phyloP scores from a whole-genome alignment of 2,797 vertebrate species.

The Brotula barbata region DNA sequence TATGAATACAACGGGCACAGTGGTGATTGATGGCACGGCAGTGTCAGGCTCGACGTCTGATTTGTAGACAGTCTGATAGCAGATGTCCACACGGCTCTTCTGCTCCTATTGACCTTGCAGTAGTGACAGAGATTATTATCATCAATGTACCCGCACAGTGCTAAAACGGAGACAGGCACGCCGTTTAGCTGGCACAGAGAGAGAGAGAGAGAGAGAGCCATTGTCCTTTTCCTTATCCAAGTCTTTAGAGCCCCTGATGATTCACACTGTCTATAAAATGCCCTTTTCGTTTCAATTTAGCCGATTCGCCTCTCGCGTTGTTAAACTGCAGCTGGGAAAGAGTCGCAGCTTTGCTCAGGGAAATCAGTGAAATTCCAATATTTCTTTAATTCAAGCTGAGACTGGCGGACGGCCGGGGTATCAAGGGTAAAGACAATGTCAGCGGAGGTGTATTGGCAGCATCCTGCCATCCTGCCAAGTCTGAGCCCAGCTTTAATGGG shows the following conservation, averaged over 20 bases:
- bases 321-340: conserved; percentile 52
- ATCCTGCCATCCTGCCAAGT: conserved; percentile 65
- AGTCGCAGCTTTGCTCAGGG: conserved; percentile 44
- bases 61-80: conserved; percentile 1
- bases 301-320: conserved; percentile 51
- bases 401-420: conserved; percentile 43
- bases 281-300: conserved; percentile 60
- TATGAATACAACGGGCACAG: not conserved
- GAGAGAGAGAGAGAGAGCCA: conserved; percentile 30
- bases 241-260: conserved; percentile 47
- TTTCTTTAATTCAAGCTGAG: conserved; percentile 53
- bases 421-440: conserved; percentile 73
- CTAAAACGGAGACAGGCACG: conserved; percentile 25
- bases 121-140: conserved; percentile 43
- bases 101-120: conserved; percentile 39
- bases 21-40: not conserved
- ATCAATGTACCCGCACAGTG: conserved; percentile 24
- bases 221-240: conserved; percentile 33
- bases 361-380: conserved; percentile 68
- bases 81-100: conserved; percentile 11
- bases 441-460: conserved; percentile 62
- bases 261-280: conserved; percentile 52
- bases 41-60: conserved; percentile 6
- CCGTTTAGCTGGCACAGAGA: conserved; percentile 17
- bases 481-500: conserved; percentile 64